Base-by-base conservation (phyloP, 2,888 invertebrate species). In the Lumbricus terrestris region DNA sequence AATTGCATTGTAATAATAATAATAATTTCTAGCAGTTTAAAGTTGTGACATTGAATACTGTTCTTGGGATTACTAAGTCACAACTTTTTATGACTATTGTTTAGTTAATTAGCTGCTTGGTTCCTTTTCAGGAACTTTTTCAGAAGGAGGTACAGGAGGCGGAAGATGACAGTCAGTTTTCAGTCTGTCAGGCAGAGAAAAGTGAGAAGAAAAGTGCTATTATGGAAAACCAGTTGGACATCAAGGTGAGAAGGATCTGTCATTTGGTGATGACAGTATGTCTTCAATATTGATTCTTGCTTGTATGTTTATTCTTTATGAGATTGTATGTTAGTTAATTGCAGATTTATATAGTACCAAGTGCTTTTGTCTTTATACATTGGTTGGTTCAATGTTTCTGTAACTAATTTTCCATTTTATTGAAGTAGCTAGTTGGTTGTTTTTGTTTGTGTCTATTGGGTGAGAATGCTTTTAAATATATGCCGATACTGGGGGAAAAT, bases 171-270 rank as follows among this genome's bases (percentile, higher is more conserved):
- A 97, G 97, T 82, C 99, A 99, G 95, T 99, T 99, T 94, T 98
- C 99, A 8, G 97, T 99, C 92, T 99, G 99, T 11, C 97, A 97
- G 93, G 97, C 97, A 90, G 96, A 96, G 96, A 91, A 91, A 69
- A 90, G 93, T 1, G 93, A 93, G 18, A 37, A 54, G 47, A 93
- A 93, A 89, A 92, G 92, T n/a, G 93, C 93, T 1, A 90, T 93
- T 8, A 90, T 94, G 8, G 99, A 99, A 94, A 97, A 98, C 94
- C 98, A 99, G 0, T 97, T 98, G 23, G 99, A 99, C 95, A 99
- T 99, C 90, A 99, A 99, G 96, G 97, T 98, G 83, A 34, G n/a
- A n/a, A n/a, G 33, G 85, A 34, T 0, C 85, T 69, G 69, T 69
- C 29, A 6, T 69, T 69, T 16, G 29, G n/a, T 69, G 29, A n/a